phyloP scores from a whole-genome alignment of 2,888 invertebrate species.

The Diarsia brunnea region DNA sequence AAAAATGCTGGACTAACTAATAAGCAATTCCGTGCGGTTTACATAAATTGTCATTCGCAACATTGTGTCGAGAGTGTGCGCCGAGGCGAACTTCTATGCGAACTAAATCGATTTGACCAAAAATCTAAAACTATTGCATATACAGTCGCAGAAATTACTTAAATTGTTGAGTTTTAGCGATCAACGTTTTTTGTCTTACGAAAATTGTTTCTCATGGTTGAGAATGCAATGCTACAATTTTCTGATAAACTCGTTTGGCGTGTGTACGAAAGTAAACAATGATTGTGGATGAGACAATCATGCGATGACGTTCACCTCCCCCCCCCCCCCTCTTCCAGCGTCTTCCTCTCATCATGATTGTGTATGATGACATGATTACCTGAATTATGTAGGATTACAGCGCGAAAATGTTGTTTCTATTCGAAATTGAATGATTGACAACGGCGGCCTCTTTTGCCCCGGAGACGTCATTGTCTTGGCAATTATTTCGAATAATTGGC shows the following conservation, averaged over 20 bases:
- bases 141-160: conserved; percentile 4
- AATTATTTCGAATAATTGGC: conserved; percentile 29
- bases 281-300: conserved; percentile 27
- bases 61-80: conserved; percentile 8
- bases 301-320: background rate
- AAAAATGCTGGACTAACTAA: too few relatives aligned
- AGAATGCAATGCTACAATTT: conserved; percentile 40
- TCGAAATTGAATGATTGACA: conserved; percentile 41
- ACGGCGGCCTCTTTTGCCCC: conserved; percentile 20
- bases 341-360: conserved; percentile 12
- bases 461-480: background rate
- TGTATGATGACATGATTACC: conserved; percentile 51
- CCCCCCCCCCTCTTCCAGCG: too few relatives aligned
- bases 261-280: conserved; percentile 37
- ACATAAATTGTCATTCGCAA: background rate
- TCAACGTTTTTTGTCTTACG: background rate
- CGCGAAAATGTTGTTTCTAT: conserved; percentile 13
- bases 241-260: conserved; percentile 14
- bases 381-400: conserved; percentile 47
- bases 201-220: conserved; percentile 21
- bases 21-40: too few relatives aligned
- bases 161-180: background rate
- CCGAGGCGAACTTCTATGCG: conserved; percentile 39
- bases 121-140: conserved; percentile 16
- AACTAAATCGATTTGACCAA: conserved; percentile 45